Percentiles rank a stretch among this genome's conserved stretches.
Conservation (phyloP, 2,888 invertebrate species). For the Watsonalla binaria region DNA sequence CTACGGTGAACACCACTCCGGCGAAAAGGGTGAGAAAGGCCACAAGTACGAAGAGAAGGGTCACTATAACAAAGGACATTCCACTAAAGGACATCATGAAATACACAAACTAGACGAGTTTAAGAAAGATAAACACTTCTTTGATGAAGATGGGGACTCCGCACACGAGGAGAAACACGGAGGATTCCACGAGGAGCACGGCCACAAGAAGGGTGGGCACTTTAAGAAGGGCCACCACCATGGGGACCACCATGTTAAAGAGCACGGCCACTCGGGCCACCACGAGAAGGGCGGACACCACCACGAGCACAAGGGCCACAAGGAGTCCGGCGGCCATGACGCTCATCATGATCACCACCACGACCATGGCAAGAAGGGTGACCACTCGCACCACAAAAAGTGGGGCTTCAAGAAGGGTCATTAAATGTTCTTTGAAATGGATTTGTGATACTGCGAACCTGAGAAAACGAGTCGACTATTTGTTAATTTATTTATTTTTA, state of each 20-base stretch:
- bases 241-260: conserved; percentile 85
- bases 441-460: background rate
- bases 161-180: conserved; percentile 91
- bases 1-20: conserved; percentile 81
- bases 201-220: conserved; percentile 89
- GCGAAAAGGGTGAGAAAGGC: conserved; percentile 83
- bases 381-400: conserved; percentile 88
- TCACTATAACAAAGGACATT: conserved; percentile 90
- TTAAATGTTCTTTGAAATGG: conserved; percentile 22
- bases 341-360: conserved; percentile 86
- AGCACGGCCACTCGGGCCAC: conserved; percentile 89
- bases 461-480: background rate
- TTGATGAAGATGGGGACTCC: conserved; percentile 89
- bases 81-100: conserved; percentile 91
- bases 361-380: conserved; percentile 88
- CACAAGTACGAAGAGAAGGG: conserved; percentile 84
- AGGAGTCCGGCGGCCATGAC: conserved; percentile 87
- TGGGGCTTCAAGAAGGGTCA: conserved; percentile 83
- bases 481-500: conserved; percentile 2
- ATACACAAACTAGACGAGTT: conserved; percentile 91
- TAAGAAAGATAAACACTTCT: conserved; percentile 92
- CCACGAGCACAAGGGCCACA: conserved; percentile 88
- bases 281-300: conserved; percentile 89
- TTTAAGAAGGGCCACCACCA: conserved; percentile 90
- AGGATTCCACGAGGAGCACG: conserved; percentile 87